Evolutionary conservation across 2,113 vertebrate genomes (phyloP).

Genomic region (Trematocara unimaculatum): DNA sequence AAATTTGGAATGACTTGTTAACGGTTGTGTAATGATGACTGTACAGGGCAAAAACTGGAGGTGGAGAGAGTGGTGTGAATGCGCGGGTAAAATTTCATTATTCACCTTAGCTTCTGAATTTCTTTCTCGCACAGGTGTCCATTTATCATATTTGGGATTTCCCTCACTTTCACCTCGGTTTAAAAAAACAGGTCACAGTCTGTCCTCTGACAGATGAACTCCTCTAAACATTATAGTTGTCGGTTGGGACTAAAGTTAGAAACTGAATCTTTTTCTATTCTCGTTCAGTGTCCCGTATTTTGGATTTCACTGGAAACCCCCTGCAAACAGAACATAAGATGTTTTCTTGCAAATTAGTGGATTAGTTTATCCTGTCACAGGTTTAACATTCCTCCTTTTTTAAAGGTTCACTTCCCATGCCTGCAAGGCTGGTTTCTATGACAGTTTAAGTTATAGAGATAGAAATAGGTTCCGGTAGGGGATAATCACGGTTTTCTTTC

Average conservation of each 20-base stretch:
- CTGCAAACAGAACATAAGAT: neutral
- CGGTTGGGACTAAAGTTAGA: neutral
- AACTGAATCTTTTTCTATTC: slow-evolving; percentile 9
- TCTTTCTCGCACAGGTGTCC: neutral
- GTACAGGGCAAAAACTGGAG: neutral
- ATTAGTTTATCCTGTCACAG: neutral
- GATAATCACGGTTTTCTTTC: neutral
- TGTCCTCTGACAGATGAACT: neutral
- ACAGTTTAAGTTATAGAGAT: neutral
- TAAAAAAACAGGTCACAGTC: slow-evolving; percentile 7
- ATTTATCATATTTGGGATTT: slow-evolving; percentile 54
- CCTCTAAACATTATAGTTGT: neutral
- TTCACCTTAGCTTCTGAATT: neutral
- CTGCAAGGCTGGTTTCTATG: slow-evolving; percentile 12
- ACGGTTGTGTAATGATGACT: slow-evolving; percentile 31
- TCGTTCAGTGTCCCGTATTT: neutral
- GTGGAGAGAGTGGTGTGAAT: neutral
- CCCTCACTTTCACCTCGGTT: slow-evolving; percentile 5
- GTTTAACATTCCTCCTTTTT: neutral
- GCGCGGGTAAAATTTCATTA: neutral
- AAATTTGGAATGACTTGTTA: neutral
- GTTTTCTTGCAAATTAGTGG: slow-evolving; percentile 9
- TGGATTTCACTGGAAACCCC: slow-evolving; percentile 24
- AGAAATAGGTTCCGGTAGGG: neutral
- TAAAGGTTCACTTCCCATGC: neutral